Evolutionary conservation across 1,140 invertebrate genomes (phyloP).

Genomic region (Spodoptera frugiperda): DNA sequence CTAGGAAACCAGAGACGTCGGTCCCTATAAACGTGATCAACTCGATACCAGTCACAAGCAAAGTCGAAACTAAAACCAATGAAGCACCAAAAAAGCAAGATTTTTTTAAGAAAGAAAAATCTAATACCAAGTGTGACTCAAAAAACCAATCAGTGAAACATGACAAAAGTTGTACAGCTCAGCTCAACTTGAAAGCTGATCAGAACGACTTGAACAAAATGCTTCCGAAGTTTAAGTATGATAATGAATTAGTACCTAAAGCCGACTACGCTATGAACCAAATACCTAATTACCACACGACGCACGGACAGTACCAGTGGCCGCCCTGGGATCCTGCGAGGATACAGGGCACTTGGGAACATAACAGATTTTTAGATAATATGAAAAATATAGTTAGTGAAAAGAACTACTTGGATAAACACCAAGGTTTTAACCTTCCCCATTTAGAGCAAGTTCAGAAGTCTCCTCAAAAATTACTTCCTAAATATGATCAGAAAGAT

Average conservation of each 20-base stretch:
- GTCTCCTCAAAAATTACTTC: constrained; percentile 82
- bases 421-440: constrained; percentile 86
- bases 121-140: constrained; percentile 76
- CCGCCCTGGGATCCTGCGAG: constrained; percentile 87
- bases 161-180: constrained; percentile 77
- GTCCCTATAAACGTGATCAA: constrained; percentile 84
- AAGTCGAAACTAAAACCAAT: constrained; percentile 75
- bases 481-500: constrained; percentile 84
- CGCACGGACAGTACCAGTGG: constrained; percentile 88
- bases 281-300: constrained; percentile 87
- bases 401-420: constrained; percentile 84
- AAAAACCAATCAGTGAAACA: constrained; percentile 80
- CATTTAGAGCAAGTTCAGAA: constrained; percentile 86
- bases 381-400: constrained; percentile 77
- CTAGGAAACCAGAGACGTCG: constrained; percentile 79
- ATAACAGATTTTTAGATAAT: constrained; percentile 78
- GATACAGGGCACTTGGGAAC: constrained; percentile 82
- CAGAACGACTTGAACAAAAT: constrained; percentile 84
- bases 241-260: constrained; percentile 85
- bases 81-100: constrained; percentile 84
- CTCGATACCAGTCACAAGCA: constrained; percentile 70
- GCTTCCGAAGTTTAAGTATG: constrained; percentile 86
- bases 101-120: constrained; percentile 86
- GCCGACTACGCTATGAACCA: constrained; percentile 87
- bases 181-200: constrained; percentile 74